phyloP scores from a whole-genome alignment of 2,113 vertebrate species.

The human (Homo sapiens) region DNA sequence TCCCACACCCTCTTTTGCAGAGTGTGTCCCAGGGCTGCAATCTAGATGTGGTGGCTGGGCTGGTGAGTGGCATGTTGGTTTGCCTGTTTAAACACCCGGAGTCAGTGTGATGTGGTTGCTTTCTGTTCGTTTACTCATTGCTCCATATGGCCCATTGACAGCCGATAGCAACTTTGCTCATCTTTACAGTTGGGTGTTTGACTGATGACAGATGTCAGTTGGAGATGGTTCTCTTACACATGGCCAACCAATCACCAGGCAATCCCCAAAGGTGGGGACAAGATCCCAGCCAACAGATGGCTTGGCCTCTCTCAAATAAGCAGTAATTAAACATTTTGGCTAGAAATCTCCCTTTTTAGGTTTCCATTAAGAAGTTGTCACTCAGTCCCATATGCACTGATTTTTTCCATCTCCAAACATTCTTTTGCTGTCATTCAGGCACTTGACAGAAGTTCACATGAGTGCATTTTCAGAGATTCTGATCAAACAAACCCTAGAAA shows the following conservation, averaged over 20 bases:
- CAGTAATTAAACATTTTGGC: constrained; percentile 62
- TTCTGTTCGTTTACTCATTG: neutral
- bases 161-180: constrained; percentile 31
- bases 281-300: constrained; percentile 69
- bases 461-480: neutral
- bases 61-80: neutral
- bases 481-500: neutral
- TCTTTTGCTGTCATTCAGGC: constrained; percentile 45
- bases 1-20: neutral
- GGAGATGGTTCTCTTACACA: constrained; percentile 41
- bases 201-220: constrained; percentile 72
- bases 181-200: constrained; percentile 62
- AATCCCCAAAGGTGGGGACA: constrained; percentile 23
- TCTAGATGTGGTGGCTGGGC: neutral
- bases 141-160: constrained; percentile 69
- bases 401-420: neutral
- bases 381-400: constrained; percentile 44
- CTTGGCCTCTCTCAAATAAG: constrained; percentile 45
- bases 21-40: fast-evolving
- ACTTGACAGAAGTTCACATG: neutral
- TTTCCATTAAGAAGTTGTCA: constrained; percentile 63
- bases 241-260: constrained; percentile 47
- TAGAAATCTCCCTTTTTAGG: constrained; percentile 35
- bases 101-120: neutral
- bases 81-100: neutral